These are phyloP conservation scores for Geothlypis trichas DNA, from an alignment of 2,113 vertebrate species.

Conservation along the genomic window DNA sequence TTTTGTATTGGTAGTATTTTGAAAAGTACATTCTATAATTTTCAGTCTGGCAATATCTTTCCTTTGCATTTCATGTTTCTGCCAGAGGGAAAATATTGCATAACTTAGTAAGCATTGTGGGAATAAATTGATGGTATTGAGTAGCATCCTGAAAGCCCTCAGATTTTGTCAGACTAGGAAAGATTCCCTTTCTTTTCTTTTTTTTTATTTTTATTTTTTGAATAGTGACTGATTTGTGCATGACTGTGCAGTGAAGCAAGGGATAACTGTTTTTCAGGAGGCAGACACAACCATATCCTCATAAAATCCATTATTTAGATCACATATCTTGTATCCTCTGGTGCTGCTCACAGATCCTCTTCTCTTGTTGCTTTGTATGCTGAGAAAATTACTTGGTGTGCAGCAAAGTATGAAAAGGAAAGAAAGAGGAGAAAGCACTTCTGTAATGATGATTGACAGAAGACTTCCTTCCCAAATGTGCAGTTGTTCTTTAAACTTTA, in stretches of 20 bases:
- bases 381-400: background rate
- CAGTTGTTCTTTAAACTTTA: background rate
- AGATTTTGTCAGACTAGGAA: background rate
- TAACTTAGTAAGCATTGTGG: background rate
- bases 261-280: background rate
- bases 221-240: background rate
- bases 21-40: background rate
- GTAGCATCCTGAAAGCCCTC: background rate
- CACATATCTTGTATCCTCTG: background rate
- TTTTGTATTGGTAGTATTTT: background rate
- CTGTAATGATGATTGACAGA: slow-evolving; percentile 28
- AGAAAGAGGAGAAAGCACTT: background rate
- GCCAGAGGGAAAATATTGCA: background rate
- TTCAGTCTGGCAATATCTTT: background rate
- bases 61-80: background rate
- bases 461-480: background rate
- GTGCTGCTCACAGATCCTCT: background rate
- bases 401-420: background rate
- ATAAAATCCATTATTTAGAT: background rate
- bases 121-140: background rate
- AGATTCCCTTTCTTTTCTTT: background rate
- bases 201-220: background rate
- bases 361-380: background rate
- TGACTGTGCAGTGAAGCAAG: background rate
- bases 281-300: background rate